Evolutionary conservation across 2,888 invertebrate species (phyloP), one percentile per base, ranked within the genome.

Genomic region (Allolobophora icterica): DNA sequence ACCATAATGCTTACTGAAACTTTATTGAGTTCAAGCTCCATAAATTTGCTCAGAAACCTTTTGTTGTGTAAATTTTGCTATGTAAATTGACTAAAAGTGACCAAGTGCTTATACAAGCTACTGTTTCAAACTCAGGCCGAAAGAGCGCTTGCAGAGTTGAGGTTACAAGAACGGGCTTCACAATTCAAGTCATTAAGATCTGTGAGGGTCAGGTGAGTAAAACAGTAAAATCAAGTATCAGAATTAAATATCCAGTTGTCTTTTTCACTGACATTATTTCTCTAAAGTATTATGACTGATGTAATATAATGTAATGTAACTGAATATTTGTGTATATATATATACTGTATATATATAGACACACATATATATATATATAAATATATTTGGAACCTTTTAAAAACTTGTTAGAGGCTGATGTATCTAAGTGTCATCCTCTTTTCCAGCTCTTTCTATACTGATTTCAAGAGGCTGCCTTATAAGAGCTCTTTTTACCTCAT

Each of bases 181-280:
- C 94, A 38, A 92, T 94, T 21, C 94, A 94, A 90, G 94, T 94
- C 90, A 92, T 95, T 24, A 93, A 93, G 45, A 93, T 95, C 17
- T 94, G 94, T 94, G 95, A 95, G 91, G 95, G 95, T 40, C 94
- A 95, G 94, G 94, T 94, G 91, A 92, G 92, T 89, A 42, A 34
- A 35, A 90, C n/a, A 83, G 1, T 24, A 52, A 52, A n/a, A n/a
- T 71, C 71, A n/a, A 91, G 30, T 91, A 33, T 89, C n/a, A 83
- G 30, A 90, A 15, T 21, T 35, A 52, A 8, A 84, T 11, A 45
- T 42, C 8, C 33, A 90, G 42, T 90, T 33, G 0, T 45, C n/a
- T 58, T 35, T 33, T 19, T 84, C 40, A 91, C 34, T 58, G 21
- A 35, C 24, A 1, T 52, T 38, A 45, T 71, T 38, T 40, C 15